Conservation (phyloP, 2,113 vertebrate species). For the Ornithorhynchus anatinus region DNA sequence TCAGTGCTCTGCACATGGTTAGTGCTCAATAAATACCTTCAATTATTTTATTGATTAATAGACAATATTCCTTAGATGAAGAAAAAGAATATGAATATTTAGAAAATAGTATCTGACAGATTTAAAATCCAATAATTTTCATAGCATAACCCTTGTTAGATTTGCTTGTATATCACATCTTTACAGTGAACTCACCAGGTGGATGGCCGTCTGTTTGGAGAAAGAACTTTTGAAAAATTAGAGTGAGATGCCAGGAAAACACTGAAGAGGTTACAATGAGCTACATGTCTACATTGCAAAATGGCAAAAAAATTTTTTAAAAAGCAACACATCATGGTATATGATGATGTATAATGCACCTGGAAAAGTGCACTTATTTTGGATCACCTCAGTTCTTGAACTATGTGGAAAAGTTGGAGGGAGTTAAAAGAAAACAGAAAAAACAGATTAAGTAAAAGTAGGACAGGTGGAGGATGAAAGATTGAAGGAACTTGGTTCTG, state of each 20-base stretch:
- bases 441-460: constrained; percentile 40
- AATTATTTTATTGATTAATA: no score
- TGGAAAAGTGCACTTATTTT: constrained; percentile 41
- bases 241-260: constrained; percentile 1
- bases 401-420: constrained; percentile 41
- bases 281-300: constrained; percentile 27
- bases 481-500: constrained; percentile 36
- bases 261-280: not conserved
- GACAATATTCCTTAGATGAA: no score
- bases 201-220: not conserved
- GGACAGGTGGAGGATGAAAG: constrained; percentile 9
- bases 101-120: no score
- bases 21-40: no score
- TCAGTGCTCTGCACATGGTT: no score
- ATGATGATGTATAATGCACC: constrained; percentile 45
- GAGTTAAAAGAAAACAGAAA: constrained; percentile 34
- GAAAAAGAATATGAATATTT: no score
- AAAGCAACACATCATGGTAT: constrained; percentile 26
- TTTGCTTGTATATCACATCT: not conserved
- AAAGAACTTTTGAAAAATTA: constrained; percentile 14
- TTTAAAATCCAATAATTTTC: no score
- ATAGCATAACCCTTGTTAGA: no score
- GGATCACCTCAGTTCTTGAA: constrained; percentile 51
- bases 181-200: not conserved
- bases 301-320: not conserved